Evolutionary conservation across 2,113 vertebrate species (phyloP).

Genomic region (Amblyornis subalaris): DNA sequence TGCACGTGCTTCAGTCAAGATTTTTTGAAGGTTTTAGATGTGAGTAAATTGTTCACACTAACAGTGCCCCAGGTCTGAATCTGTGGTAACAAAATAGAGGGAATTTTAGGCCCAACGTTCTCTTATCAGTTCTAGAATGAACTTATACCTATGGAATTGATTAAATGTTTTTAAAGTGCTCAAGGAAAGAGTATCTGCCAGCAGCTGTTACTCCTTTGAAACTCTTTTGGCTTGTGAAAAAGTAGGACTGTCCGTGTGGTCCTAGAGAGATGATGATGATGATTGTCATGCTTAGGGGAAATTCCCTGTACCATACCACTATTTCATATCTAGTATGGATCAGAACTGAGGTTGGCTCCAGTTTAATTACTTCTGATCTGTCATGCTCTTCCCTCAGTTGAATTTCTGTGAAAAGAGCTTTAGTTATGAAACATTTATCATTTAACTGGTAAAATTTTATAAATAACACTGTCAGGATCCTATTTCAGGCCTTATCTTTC

Average conservation of each 20-base stretch:
- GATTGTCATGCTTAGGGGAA: neutral
- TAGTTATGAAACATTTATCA: neutral
- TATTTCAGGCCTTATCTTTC: neutral
- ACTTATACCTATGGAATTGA: neutral
- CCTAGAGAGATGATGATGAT: neutral
- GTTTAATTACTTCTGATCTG: neutral
- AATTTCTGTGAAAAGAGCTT: neutral
- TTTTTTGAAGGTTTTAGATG: neutral
- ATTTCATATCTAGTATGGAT: neutral
- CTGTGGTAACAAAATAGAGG: neutral
- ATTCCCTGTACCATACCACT: neutral
- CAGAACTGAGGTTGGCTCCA: neutral
- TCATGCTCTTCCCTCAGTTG: accelerated
- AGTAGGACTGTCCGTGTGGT: neutral
- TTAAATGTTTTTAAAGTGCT: neutral
- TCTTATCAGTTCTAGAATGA: neutral
- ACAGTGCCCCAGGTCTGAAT: neutral
- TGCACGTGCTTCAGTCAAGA: neutral
- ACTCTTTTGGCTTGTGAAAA: neutral
- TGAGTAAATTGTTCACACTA: neutral
- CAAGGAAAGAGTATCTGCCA: neutral
- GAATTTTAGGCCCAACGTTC: neutral
- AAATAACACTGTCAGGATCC: neutral
- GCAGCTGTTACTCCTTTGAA: neutral
- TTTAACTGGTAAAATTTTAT: neutral